phyloP scores from a whole-genome alignment of 2,888 invertebrate species.

The Drosophila macrospina region DNA sequence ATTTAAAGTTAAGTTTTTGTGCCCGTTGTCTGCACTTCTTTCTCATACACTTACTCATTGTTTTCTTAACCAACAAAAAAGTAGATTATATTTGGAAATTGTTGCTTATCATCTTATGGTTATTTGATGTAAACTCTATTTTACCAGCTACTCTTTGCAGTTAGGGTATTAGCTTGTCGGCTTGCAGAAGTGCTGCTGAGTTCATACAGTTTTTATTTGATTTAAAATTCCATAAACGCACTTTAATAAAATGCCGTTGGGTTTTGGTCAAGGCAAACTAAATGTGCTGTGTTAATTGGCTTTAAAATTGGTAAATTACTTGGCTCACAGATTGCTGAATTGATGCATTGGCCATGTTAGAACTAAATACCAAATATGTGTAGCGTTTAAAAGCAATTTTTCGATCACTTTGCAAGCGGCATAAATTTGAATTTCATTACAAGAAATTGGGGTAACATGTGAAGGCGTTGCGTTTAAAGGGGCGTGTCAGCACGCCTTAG shows the following conservation, averaged over 20 bases:
- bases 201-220: conserved; percentile 17
- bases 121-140: too few relatives aligned
- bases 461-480: conserved; percentile 3
- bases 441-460: conserved; percentile 24
- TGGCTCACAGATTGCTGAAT: conserved; percentile 31
- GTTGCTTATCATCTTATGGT: too few relatives aligned
- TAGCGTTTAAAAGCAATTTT: neutral
- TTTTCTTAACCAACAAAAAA: too few relatives aligned
- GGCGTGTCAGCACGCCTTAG: conserved; percentile 24
- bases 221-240: conserved; percentile 66
- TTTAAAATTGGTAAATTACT: conserved; percentile 49
- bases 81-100: too few relatives aligned
- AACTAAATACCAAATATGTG: conserved; percentile 11
- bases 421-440: conserved; percentile 8
- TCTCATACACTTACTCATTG: neutral
- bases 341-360: conserved; percentile 30
- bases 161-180: conserved; percentile 8
- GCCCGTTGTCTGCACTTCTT: neutral
- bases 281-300: conserved; percentile 56
- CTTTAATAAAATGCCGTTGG: conserved; percentile 57
- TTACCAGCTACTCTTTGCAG: too few relatives aligned
- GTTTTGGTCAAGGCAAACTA: conserved; percentile 57
- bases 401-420: neutral
- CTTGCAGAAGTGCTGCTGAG: neutral
- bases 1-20: conserved; percentile 27